Evolutionary conservation across 2,888 invertebrate genomes (phyloP), one percentile per base, ranked within the genome.

Genomic region (Tupiocoris notatus): DNA sequence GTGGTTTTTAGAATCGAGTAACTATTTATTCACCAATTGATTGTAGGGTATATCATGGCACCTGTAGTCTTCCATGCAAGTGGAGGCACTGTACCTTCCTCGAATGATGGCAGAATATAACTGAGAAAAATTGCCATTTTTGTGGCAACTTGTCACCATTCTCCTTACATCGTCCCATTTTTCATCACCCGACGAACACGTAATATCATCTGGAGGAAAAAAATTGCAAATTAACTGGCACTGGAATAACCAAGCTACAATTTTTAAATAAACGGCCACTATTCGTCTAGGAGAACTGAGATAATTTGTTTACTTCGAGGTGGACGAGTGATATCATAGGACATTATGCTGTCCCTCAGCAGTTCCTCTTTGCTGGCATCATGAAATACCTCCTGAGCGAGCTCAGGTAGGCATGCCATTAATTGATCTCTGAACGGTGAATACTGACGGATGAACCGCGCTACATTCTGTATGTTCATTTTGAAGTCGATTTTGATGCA

Each of bases 41-140:
- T 65, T 65, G 6, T 59, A 39, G 25, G 78, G 78, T 25, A 78
- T 24, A 54, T 78, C 78, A 24, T 76, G 22, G 18, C 70, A 24
- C 20, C 78, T 70, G 62, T 78, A 76, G 24, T 78, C 78, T 66
- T 78, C 78, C 7, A 71, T 16, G 39, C 71, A 71, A 18, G 65
- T 71, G n/a, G 71, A 70, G 54, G 65, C 75, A 17, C 24, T 59
- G 63, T 76, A 78, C 9, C 20, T 62, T 59, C 76, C 64, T 23
- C 65, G 66, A 6, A 76, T 66, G 21, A 78, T 58, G 17, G 71
- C 71, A 39, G 71, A 64, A 63, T 78, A 78, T 24, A 76, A 2
- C 23, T 75, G 59, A 12, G 71, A 20, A 0, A 71, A 18, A 16
- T 20, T 24, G 39, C 71, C 71, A 18, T 16, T 20, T 12, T 18